These are phyloP conservation scores for Sphaerodactylus townsendi DNA, from an alignment of 2,113 vertebrate genomes.

Conservation along the genomic window DNA sequence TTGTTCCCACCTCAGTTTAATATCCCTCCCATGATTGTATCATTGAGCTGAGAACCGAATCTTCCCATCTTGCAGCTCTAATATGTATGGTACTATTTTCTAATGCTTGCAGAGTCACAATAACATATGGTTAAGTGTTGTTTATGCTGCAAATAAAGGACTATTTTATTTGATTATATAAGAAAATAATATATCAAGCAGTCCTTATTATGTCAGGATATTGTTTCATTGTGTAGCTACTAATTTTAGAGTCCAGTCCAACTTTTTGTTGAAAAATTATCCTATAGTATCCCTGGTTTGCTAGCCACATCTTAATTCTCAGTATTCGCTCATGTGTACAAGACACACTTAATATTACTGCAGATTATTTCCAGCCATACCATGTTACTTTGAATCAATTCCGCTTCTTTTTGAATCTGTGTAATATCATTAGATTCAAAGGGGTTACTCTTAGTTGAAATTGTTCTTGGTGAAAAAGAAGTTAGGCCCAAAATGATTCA, in stretches of 20 bases:
- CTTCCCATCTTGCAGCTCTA: background rate
- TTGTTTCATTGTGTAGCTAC: background rate
- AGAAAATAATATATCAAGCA: background rate
- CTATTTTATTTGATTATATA: background rate
- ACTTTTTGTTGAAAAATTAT: background rate
- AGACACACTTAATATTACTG: too few species aligned
- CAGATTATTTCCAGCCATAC: background rate
- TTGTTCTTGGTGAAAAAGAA: background rate
- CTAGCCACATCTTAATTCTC: too few species aligned
- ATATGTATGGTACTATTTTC: background rate
- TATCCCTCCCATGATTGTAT: background rate
- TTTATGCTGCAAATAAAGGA: background rate
- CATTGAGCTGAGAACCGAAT: background rate
- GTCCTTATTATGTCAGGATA: background rate
- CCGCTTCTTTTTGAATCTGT: background rate
- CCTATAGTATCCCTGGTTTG: background rate
- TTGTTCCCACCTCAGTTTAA: background rate
- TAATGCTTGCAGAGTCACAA: background rate
- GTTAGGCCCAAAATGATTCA: background rate
- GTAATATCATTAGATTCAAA: background rate
- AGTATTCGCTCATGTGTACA: too few species aligned
- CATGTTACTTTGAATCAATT: background rate
- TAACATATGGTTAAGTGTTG: background rate
- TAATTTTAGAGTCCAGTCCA: background rate
- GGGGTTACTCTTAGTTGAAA: background rate